phyloP scores from a whole-genome alignment of 2,113 vertebrate genomes.

The Xiphorhynchus elegans region DNA sequence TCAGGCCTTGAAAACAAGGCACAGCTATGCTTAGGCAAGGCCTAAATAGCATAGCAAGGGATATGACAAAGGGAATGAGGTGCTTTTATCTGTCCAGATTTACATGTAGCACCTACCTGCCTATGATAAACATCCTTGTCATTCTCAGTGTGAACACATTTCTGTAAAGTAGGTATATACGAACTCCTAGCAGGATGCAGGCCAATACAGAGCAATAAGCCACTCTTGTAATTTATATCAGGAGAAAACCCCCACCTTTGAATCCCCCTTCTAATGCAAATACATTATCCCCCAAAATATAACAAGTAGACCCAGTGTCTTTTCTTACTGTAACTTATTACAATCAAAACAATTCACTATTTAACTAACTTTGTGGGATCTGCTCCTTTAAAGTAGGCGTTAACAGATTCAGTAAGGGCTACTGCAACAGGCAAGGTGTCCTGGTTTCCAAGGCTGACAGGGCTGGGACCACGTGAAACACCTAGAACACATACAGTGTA shows the following conservation, averaged over 20 bases:
- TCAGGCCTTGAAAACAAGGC: background rate
- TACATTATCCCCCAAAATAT: background rate
- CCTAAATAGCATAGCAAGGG: background rate
- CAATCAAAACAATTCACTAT: slow-evolving; percentile 62
- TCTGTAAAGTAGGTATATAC: background rate
- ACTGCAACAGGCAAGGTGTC: slow-evolving; percentile 95
- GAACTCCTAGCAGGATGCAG: background rate
- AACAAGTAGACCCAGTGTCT: background rate
- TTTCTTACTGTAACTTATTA: slow-evolving; percentile 21
- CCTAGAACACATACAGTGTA: slow-evolving; percentile 79
- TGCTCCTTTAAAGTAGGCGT: slow-evolving; percentile 99
- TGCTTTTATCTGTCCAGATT: background rate
- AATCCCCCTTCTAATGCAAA: background rate
- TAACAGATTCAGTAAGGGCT: slow-evolving; percentile 95
- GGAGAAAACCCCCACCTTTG: background rate
- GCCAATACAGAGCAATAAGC: background rate
- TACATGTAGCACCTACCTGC: background rate
- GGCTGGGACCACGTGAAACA: slow-evolving; percentile 95
- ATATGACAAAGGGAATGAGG: background rate
- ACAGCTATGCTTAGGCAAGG: background rate
- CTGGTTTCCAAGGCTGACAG: slow-evolving; percentile 92
- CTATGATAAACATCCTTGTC: background rate
- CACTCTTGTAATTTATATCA: background rate
- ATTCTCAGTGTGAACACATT: background rate
- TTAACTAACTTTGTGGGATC: slow-evolving; percentile 95